Evolutionary conservation across 2,888 invertebrate species (phyloP).

Genomic region (Acronicta alni): DNA sequence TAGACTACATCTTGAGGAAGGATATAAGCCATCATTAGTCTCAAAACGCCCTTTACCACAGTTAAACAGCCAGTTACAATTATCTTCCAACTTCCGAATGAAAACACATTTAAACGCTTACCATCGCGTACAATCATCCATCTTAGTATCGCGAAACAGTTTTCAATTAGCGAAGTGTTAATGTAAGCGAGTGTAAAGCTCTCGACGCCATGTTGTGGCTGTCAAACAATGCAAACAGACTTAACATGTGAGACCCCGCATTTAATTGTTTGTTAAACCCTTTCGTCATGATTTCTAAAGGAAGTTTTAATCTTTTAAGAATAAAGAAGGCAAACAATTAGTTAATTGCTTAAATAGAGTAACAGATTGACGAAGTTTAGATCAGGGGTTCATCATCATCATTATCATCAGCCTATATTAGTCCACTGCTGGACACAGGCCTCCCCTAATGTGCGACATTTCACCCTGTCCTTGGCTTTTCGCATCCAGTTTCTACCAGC

Average conservation of each 20-base stretch:
- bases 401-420: too few species aligned
- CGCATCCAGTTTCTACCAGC: too few species aligned
- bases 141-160: conserved; percentile 30
- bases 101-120: conserved; percentile 7
- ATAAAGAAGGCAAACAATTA: background rate
- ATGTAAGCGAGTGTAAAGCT: conserved; percentile 31
- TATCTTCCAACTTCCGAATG: too few species aligned
- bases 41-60: too few species aligned
- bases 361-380: too few species aligned
- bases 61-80: too few species aligned
- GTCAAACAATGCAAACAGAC: conserved; percentile 48
- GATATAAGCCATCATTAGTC: too few species aligned
- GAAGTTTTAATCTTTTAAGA: conserved; percentile 18
- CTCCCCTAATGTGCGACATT: too few species aligned
- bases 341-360: background rate
- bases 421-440: too few species aligned
- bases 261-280: conserved; percentile 37
- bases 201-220: conserved; percentile 46
- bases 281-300: conserved; percentile 20
- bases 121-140: conserved; percentile 39
- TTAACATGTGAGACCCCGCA: conserved; percentile 19
- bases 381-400: too few species aligned
- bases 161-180: conserved; percentile 55
- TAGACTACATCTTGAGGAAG: too few species aligned
- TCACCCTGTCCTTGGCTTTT: too few species aligned